Conservation (phyloP, 2,888 invertebrate species). For the Bedellia somnulentella region DNA sequence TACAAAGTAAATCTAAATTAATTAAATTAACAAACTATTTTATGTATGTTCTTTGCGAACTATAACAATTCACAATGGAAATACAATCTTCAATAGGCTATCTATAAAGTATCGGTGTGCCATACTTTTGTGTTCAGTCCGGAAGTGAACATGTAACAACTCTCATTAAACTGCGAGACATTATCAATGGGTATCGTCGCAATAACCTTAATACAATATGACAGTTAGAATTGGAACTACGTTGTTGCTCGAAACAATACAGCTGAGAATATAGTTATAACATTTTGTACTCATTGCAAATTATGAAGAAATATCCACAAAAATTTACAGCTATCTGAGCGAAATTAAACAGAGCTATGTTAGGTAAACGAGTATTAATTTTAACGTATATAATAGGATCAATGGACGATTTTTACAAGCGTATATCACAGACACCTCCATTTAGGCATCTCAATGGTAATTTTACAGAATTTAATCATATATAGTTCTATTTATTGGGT, state of each 20-base stretch:
- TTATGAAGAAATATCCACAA: no score
- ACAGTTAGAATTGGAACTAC: no score
- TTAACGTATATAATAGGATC: conserved; percentile 22
- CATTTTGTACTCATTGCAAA: no score
- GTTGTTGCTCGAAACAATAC: no score
- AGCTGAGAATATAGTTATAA: no score
- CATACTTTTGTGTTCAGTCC: no score
- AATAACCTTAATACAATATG: no score
- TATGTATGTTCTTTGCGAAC: conserved; percentile 35
- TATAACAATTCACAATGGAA: conserved; percentile 45
- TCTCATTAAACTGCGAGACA: no score
- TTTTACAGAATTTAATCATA: conserved; percentile 4
- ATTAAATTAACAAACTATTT: conserved; percentile 27
- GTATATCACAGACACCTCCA: conserved; percentile 47
- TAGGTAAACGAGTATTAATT: conserved; percentile 4
- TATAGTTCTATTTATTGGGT: conserved; percentile 8
- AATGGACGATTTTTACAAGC: conserved; percentile 56
- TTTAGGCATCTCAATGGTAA: conserved; percentile 30
- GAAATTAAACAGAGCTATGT: neutral
- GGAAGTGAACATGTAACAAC: no score
- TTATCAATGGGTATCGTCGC: no score
- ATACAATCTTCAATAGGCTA: conserved; percentile 31
- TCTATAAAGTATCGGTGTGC: no score
- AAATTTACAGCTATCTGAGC: no score
- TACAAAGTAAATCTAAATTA: conserved; percentile 15